Conservation (phyloP, 2,888 invertebrate genomes). For the Cosmia pyralina region DNA sequence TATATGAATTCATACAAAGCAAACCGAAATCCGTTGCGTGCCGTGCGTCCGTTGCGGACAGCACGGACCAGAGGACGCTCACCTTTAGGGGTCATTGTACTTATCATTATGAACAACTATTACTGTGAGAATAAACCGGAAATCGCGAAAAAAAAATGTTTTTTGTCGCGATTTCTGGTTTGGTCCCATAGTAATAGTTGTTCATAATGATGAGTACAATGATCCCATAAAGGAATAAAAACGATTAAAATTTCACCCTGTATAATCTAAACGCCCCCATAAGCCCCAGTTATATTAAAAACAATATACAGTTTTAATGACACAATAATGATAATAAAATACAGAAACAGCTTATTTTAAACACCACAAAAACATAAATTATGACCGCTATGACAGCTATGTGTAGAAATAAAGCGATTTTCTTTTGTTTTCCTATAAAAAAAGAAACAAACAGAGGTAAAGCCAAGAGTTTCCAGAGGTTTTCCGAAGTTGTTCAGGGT, state of each 20-base stretch:
- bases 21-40: too few relatives aligned
- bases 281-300: neutral
- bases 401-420: slow-evolving; percentile 28
- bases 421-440: slow-evolving; percentile 23
- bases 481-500: slow-evolving; percentile 48
- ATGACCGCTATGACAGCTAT: slow-evolving; percentile 8
- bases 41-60: too few relatives aligned
- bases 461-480: slow-evolving; percentile 37
- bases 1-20: too few relatives aligned
- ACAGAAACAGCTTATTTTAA: neutral
- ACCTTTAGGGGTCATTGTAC: too few relatives aligned
- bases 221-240: neutral
- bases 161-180: too few relatives aligned
- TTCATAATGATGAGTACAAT: too few relatives aligned
- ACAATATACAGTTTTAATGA: neutral
- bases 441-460: neutral
- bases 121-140: too few relatives aligned
- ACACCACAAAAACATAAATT: neutral
- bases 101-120: too few relatives aligned
- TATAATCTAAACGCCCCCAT: neutral
- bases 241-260: too few relatives aligned
- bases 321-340: neutral
- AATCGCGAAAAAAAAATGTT: too few relatives aligned
- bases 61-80: too few relatives aligned
- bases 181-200: too few relatives aligned